phyloP scores from a whole-genome alignment of 2,113 vertebrate genomes.

The Aphyosemion australe region DNA sequence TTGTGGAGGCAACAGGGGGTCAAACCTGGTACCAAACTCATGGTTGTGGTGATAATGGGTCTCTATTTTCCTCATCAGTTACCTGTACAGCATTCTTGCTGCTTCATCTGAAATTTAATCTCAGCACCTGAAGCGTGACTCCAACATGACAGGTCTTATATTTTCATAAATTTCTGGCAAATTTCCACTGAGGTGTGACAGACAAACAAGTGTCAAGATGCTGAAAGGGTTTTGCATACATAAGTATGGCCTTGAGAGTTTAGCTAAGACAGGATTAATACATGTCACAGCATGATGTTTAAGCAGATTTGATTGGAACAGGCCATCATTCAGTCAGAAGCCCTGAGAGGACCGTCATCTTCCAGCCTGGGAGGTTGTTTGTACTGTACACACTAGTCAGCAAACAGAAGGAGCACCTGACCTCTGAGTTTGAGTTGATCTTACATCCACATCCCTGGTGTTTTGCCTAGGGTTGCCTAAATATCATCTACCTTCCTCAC shows the following conservation, averaged over 20 bases:
- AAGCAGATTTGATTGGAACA: constrained; percentile 35
- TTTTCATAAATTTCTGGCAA: constrained; percentile 5
- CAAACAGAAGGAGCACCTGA: not conserved
- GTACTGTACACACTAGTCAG: constrained; percentile 1
- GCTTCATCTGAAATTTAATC: not conserved
- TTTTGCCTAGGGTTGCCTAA: too few species aligned
- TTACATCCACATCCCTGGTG: not conserved
- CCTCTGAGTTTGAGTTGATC: too few species aligned
- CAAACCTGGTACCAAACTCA: too few species aligned
- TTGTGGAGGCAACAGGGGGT: too few species aligned
- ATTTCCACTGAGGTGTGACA: constrained; percentile 13
- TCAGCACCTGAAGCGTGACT: constrained; percentile 17
- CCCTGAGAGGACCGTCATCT: constrained; percentile 3
- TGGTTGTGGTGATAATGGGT: too few species aligned
- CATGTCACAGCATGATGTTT: constrained; percentile 26
- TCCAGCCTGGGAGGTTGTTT: not conserved
- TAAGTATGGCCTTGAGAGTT: constrained; percentile 21
- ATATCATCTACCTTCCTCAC: too few species aligned
- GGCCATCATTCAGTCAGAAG: constrained; percentile 32
- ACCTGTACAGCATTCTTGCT: not conserved
- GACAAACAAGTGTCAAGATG: constrained; percentile 10
- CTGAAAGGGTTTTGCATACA: constrained; percentile 1
- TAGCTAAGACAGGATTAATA: constrained; percentile 11
- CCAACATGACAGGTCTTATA: constrained; percentile 19
- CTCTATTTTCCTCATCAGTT: too few species aligned